Evolutionary conservation across 2,888 invertebrate species (phyloP).

Genomic region (Cylindroiulus punctatus): DNA sequence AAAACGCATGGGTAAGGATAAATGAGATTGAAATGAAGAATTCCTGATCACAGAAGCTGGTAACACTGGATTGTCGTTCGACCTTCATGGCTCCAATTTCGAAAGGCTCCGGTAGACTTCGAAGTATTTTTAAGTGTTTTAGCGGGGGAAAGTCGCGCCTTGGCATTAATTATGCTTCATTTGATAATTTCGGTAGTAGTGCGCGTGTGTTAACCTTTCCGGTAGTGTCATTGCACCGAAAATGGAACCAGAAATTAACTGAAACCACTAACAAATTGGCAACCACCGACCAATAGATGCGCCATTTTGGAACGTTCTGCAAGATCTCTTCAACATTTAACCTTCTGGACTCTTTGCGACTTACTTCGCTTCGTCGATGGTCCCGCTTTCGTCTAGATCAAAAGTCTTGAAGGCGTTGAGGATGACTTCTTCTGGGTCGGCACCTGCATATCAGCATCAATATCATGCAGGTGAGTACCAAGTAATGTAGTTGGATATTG

Average conservation of each 20-base stretch:
- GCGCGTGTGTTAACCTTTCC: background rate
- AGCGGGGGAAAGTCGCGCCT: background rate
- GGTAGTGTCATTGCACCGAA: background rate
- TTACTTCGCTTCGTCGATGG: slow-evolving; percentile 86
- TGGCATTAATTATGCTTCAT: background rate
- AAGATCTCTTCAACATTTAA: background rate
- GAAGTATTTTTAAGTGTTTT: background rate
- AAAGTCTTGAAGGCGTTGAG: slow-evolving; percentile 92
- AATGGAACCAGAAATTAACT: background rate
- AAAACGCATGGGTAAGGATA: too few relatives aligned
- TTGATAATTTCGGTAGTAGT: background rate
- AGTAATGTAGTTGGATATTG: background rate
- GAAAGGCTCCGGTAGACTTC: background rate
- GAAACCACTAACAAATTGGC: too few relatives aligned
- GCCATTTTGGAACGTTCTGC: slow-evolving; percentile 24
- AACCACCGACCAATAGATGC: background rate
- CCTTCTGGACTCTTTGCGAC: slow-evolving; percentile 60
- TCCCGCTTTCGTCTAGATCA: slow-evolving; percentile 78
- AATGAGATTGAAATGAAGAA: too few relatives aligned
- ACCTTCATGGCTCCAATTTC: background rate
- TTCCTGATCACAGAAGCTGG: too few relatives aligned
- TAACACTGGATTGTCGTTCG: background rate
- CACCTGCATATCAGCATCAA: slow-evolving; percentile 68
- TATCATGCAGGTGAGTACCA: background rate
- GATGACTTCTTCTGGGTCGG: slow-evolving; percentile 91